Evolutionary conservation across 1,140 invertebrate species (phyloP).

Genomic region (Archivesica marissinica): DNA sequence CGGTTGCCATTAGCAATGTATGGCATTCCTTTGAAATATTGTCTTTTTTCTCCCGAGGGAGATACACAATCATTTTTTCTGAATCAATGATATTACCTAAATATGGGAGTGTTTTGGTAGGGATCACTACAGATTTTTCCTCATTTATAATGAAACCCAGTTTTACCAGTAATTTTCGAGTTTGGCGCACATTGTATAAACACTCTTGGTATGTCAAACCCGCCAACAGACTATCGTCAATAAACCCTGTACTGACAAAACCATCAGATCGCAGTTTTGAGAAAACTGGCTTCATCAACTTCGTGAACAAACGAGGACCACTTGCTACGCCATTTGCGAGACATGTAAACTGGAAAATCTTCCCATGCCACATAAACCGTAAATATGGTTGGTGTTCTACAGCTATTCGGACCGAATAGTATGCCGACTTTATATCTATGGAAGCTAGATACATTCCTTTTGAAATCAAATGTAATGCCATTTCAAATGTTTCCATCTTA

Average conservation of each 20-base stretch:
- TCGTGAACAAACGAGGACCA: conserved; percentile 27
- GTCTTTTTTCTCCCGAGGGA: conserved; percentile 42
- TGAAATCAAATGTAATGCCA: background rate
- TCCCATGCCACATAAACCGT: background rate
- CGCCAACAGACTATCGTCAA: conserved; percentile 21
- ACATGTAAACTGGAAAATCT: conserved; percentile 22
- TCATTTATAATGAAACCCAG: conserved; percentile 57
- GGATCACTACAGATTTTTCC: conserved; percentile 51
- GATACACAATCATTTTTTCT: conserved; percentile 49
- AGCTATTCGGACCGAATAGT: conserved; percentile 11
- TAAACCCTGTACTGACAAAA: conserved; percentile 3
- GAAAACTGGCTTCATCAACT: conserved; percentile 25
- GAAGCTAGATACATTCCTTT: background rate
- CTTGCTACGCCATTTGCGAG: conserved; percentile 15
- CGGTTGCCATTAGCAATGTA: conserved; percentile 2
- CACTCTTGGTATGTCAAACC: background rate
- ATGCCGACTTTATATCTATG: conserved; percentile 3
- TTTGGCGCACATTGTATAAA: conserved; percentile 5
- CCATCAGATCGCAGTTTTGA: conserved; percentile 28
- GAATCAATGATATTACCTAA: conserved; percentile 61
- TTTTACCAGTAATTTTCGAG: background rate
- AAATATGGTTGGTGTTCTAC: background rate
- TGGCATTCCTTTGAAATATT: conserved; percentile 26
- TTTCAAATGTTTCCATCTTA: conserved; percentile 18
- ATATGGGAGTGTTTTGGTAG: background rate